Conservation (phyloP, 1,140 invertebrate genomes). For the Heliconius himera region DNA sequence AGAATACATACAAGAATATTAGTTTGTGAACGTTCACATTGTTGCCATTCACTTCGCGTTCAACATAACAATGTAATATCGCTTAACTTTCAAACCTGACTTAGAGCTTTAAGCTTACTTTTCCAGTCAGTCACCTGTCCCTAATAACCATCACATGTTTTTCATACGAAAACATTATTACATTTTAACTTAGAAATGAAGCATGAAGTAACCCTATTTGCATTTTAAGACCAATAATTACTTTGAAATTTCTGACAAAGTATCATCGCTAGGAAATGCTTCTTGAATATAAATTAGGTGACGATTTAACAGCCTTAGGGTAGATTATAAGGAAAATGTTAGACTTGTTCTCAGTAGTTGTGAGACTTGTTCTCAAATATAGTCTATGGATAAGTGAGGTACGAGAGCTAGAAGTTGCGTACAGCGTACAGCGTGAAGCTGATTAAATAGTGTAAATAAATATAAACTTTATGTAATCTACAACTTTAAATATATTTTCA, state of each 20-base stretch:
- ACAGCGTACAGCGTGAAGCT: too few species aligned
- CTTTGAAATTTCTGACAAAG: slow-evolving; percentile 6
- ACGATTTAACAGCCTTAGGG: neutral
- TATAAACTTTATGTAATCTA: too few species aligned
- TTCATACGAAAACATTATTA: neutral
- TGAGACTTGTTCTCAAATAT: neutral
- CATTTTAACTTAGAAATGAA: neutral
- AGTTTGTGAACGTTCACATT: neutral
- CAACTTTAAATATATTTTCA: too few species aligned
- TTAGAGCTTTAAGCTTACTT: neutral
- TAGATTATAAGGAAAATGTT: neutral
- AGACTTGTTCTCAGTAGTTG: too few species aligned
- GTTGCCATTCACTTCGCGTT: neutral
- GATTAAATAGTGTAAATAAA: too few species aligned
- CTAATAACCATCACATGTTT: neutral
- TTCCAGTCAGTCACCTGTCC: neutral
- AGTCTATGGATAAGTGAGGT: too few species aligned
- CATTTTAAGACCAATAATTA: neutral
- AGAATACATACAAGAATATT: neutral
- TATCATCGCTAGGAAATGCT: neutral
- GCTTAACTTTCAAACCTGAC: neutral
- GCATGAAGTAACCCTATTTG: neutral
- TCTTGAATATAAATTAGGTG: neutral
- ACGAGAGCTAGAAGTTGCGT: too few species aligned
- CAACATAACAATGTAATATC: neutral